Conservation (phyloP, 2,888 invertebrate genomes). For the Tortricodes alternella region DNA sequence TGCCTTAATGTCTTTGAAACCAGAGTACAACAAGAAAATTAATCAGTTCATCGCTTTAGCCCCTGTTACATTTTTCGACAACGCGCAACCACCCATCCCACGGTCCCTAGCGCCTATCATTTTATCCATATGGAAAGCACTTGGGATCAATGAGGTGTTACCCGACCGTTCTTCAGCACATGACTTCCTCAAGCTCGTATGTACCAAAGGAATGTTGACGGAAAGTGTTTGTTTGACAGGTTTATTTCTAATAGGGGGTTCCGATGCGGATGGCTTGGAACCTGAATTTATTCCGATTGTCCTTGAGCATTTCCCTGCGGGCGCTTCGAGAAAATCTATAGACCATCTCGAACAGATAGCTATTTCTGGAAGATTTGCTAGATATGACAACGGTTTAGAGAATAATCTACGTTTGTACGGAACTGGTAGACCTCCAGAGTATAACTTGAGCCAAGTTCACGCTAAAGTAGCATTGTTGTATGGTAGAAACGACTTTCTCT, state of each 20-base stretch:
- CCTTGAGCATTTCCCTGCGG: neutral
- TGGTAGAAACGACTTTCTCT: conserved; percentile 13
- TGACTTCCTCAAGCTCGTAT: neutral
- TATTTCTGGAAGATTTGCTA: neutral
- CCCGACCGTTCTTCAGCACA: too few species aligned
- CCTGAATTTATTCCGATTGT: conserved; percentile 3
- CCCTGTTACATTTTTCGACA: neutral
- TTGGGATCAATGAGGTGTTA: conserved; percentile 3
- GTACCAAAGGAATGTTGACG: neutral
- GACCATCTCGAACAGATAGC: conserved; percentile 8
- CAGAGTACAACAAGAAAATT: conserved; percentile 15
- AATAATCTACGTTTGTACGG: neutral
- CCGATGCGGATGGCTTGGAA: conserved; percentile 5
- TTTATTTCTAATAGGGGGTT: neutral
- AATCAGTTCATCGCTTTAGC: neutral
- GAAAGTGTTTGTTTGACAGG: neutral
- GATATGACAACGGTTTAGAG: neutral
- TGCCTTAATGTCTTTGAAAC: conserved; percentile 2
- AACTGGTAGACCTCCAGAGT: neutral
- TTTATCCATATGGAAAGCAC: neutral
- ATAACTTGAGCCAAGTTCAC: conserved; percentile 6
- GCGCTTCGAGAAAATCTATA: conserved; percentile 3
- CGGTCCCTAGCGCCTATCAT: neutral
- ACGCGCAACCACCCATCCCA: neutral
- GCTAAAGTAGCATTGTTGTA: conserved; percentile 3